Base-by-base conservation (phyloP, 2,888 invertebrate genomes). In the Digitonthophagus gazella region DNA sequence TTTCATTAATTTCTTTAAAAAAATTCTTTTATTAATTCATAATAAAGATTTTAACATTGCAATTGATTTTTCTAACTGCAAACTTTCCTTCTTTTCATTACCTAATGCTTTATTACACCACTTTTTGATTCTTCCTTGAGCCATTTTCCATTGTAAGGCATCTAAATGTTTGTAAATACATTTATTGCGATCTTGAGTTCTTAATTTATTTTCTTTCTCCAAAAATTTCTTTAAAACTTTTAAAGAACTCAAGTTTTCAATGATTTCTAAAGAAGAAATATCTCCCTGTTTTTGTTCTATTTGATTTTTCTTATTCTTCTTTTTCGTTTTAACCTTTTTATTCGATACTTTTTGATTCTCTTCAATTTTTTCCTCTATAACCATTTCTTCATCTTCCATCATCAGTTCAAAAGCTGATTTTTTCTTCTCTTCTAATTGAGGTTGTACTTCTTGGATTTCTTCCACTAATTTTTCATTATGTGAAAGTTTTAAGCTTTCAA, bases 351-450 rank as follows among this genome's bases (percentile, higher is more conserved):
- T n/a, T n/a, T n/a, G n/a, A n/a, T n/a, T n/a, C 28, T 44, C 28
- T 44, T 44, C 28, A 44, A 8, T 44, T 11, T 44, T 44, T 44
- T 66, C 8, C 19, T 4, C 6, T 18, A 71, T 15, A 44, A 58
- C 68, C 65, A 74, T 66, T 63, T 74, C 72, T 15, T 68, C 20
- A 66, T 68, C 64, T 67, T 72, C 58, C 54, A 58, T 61, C 5
- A 68, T 54, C 16, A 64, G 18, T 0, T 69, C n/a, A 11, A 69
- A 67, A 20, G 28, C 28, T 5, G 28, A 44, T 44, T 44, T 44
- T 8, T 6, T 6, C 3, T 44, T 44, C 6, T 44, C 6, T 44
- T 44, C 16, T 55, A 61, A 3, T 14, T 58, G 15, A 14, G n/a
- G 14, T 44, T 57, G 3, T 6, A 5, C 0, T 20, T 28, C 5